Base-by-base conservation (phyloP, 2,797 vertebrate species). In the Zonotrichia albicollis region DNA sequence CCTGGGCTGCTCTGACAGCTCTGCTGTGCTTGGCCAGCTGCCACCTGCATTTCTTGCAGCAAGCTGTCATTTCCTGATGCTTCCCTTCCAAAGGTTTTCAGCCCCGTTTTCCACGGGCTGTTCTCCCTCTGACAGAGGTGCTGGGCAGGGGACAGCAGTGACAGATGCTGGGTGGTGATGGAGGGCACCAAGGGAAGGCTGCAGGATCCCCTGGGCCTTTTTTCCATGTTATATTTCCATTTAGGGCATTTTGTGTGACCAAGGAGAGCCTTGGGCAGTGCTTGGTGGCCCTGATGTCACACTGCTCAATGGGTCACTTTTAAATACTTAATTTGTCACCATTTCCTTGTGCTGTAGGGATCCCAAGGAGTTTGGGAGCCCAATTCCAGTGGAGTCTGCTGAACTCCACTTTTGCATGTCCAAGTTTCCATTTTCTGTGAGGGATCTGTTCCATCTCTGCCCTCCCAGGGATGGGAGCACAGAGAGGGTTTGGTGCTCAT, bases 21-120 rank as follows among this genome's bases (percentile, higher is more conserved):
- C 93, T 43, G 94, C 54, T 61, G 80, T 0, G 21, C 46, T 83
- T 94, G 94, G 90, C 91, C 93, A 42, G 51, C 38, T 93, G 95
- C 93, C 46, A 30, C 54, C 67, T 80, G 83, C 87, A 30, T 94
- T 84, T 84, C 78, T 72, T 73, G 80, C 55, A 68, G 93, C 68
- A 90, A 82, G 46, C 60, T 95, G 77, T 70, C 95, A 23, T 32
- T 85, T 58, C 10, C 25, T 90, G 93, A 50, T 90, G 73, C 51
- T 34, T 96, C 77, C 67, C 75, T 71, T 87, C 89, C 1, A 0
- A 43, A 71, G 53, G 8, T 54, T 87, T 76, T 61, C 75, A 74
- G 78, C 75, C 90, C 75, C 22, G 0, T 87, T 92, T 96, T 45
- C 70, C 66, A 40, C 55, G 13, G 67, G 53, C 42, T 1, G 0